phyloP scores from a whole-genome alignment of 2,113 vertebrate species.

The Paramormyrops kingsleyae region DNA sequence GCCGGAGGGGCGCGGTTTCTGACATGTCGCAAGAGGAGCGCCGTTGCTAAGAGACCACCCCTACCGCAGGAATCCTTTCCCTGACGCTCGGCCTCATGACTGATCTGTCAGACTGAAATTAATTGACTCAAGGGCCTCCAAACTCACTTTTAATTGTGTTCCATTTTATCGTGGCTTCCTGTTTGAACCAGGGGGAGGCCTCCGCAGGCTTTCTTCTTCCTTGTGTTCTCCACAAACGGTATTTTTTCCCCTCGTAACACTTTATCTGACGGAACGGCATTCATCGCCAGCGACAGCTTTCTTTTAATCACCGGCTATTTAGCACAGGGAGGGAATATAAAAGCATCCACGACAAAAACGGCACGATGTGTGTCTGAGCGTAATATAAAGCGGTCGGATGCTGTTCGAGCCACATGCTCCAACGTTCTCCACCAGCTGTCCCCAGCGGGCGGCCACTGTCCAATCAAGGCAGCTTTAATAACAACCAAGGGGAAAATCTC shows the following conservation, averaged over 20 bases:
- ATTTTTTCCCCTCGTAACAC: background rate
- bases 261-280: conserved; percentile 14
- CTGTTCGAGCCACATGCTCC: conserved; percentile 7
- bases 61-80: conserved; percentile 40
- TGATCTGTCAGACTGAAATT: conserved; percentile 43
- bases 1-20: conserved; percentile 61
- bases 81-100: conserved; percentile 44
- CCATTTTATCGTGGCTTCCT: conserved; percentile 38
- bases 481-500: conserved; percentile 39
- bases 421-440: conserved; percentile 35
- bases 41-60: conserved; percentile 71
- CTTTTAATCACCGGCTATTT: conserved; percentile 31
- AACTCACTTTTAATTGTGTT: conserved; percentile 54
- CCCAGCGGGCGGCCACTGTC: conserved; percentile 51
- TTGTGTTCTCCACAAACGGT: conserved; percentile 2
- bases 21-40: conserved; percentile 51
- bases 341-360: background rate
- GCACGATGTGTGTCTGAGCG: background rate
- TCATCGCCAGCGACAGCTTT: conserved; percentile 12
- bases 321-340: background rate
- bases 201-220: conserved; percentile 13
- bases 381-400: background rate
- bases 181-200: conserved; percentile 22
- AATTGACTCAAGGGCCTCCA: conserved; percentile 41
- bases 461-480: conserved; percentile 53